Evolutionary conservation across 2,888 invertebrate genomes (phyloP).

Genomic region (Nasonia oneida): DNA sequence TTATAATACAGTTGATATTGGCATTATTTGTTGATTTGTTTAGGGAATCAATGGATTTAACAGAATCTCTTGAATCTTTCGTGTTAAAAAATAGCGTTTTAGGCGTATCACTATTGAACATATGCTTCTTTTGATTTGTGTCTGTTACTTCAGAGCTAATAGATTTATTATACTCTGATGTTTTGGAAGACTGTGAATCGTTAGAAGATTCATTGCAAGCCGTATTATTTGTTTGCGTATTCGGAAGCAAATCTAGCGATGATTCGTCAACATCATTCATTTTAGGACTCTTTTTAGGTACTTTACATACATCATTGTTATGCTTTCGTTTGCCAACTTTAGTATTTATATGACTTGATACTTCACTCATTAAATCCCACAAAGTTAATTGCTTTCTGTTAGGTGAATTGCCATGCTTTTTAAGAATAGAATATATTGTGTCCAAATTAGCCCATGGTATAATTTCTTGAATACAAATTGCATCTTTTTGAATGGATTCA

Average conservation of each 20-base stretch:
- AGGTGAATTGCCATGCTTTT: constrained; percentile 49
- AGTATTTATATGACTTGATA: background rate
- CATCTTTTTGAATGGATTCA: constrained; percentile 15
- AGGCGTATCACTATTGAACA: constrained; percentile 11
- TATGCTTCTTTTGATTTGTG: constrained; percentile 34
- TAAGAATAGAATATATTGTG: constrained; percentile 58
- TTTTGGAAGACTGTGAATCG: constrained; percentile 46
- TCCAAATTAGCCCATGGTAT: constrained; percentile 60
- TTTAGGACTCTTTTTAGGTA: constrained; percentile 32
- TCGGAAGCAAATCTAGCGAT: constrained; percentile 15
- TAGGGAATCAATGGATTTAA: background rate
- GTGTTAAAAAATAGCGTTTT: background rate
- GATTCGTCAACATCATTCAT: constrained; percentile 27
- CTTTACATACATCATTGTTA: background rate
- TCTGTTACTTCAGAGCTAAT: background rate
- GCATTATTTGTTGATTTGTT: constrained; percentile 9
- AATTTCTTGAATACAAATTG: constrained; percentile 56
- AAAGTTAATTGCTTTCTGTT: constrained; percentile 66
- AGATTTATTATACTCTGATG: constrained; percentile 23
- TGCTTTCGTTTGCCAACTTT: constrained; percentile 33
- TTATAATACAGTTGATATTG: background rate
- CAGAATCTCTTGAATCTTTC: background rate
- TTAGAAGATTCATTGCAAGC: constrained; percentile 42
- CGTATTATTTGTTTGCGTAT: background rate
- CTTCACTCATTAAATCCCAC: constrained; percentile 66